Evolutionary conservation across 1,140 invertebrate species (phyloP).

Genomic region (Dermatophagoides farinae): DNA sequence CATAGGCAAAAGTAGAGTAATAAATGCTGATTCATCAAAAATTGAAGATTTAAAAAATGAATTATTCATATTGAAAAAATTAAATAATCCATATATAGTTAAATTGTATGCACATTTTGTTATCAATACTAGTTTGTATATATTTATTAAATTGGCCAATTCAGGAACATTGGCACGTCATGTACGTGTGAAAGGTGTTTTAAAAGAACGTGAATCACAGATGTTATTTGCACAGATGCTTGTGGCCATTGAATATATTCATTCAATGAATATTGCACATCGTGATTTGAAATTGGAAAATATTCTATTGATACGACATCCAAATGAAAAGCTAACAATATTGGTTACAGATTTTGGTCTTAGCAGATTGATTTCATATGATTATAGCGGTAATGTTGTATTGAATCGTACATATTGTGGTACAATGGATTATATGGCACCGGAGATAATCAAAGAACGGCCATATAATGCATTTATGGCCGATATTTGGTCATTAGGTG

Average conservation of each 20-base stretch:
- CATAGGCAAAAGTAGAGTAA: background rate
- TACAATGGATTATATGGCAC: conserved; percentile 86
- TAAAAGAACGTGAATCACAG: background rate
- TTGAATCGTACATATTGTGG: conserved; percentile 98
- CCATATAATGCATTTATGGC: background rate
- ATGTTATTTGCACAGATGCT: background rate
- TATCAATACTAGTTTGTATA: background rate
- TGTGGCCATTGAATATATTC: conserved; percentile 31
- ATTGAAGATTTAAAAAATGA: conserved; percentile 8
- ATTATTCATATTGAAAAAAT: conserved; percentile 1
- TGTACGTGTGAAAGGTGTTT: background rate
- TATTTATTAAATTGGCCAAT: conserved; percentile 6
- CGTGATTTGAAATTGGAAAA: conserved; percentile 97
- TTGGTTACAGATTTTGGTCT: conserved; percentile 6
- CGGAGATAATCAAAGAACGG: conserved; percentile 55
- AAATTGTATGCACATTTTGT: background rate
- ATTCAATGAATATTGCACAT: conserved; percentile 88
- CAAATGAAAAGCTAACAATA: background rate
- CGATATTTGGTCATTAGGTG: background rate
- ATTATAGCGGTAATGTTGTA: background rate
- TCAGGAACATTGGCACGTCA: background rate
- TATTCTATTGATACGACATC: conserved; percentile 39
- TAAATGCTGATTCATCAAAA: background rate
- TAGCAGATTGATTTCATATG: background rate
- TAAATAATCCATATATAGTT: background rate